These are phyloP conservation scores for Psittacara wagleri DNA, from an alignment of 2,113 vertebrate genomes.

Conservation along the genomic window DNA sequence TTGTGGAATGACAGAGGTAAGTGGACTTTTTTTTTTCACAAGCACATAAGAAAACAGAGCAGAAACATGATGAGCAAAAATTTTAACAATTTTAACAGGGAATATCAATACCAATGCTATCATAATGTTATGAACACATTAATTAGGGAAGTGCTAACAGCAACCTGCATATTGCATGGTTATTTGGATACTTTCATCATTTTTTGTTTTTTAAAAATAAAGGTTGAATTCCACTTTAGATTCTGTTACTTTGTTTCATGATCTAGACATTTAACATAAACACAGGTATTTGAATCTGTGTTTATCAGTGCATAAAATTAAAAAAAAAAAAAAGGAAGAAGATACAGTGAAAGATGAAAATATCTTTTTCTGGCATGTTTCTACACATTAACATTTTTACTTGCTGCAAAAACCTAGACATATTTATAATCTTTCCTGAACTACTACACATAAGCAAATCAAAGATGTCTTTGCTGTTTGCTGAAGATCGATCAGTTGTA, in stretches of 20 bases:
- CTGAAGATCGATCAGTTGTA: not conserved
- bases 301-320: not conserved
- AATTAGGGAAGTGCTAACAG: not conserved
- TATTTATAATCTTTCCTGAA: not conserved
- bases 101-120: not conserved
- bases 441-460: not conserved
- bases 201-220: not conserved
- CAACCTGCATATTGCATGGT: not conserved
- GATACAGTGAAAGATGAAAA: not conserved
- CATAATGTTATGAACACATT: not conserved
- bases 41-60: not conserved
- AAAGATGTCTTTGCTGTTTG: not conserved
- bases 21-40: not conserved
- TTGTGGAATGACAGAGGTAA: not conserved
- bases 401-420: not conserved
- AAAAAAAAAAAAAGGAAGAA: not conserved
- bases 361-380: not conserved
- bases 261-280: not conserved
- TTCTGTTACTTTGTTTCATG: not conserved
- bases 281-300: not conserved
- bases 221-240: not conserved
- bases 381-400: not conserved
- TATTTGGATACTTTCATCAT: not conserved
- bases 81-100: not conserved
- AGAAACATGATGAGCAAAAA: not conserved